Evolutionary conservation across 2,113 vertebrate species (phyloP).

Genomic region (Cygnus atratus): DNA sequence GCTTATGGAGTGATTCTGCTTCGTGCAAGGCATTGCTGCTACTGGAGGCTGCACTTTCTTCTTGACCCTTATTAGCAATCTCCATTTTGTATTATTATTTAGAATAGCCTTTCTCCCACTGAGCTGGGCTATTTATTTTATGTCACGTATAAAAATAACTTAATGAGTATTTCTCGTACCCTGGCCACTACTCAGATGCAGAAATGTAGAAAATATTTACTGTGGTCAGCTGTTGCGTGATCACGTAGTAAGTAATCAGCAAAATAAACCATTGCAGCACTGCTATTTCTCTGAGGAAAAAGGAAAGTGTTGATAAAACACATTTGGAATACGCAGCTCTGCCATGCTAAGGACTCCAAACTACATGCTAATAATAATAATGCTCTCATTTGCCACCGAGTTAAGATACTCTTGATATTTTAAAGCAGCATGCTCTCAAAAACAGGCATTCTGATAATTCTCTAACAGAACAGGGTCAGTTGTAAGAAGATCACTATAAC

Average conservation of each 20-base stretch:
- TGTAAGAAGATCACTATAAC: not conserved
- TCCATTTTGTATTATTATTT: not conserved
- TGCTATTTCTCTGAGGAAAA: not conserved
- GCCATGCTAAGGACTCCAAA: not conserved
- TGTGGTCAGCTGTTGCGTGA: not conserved
- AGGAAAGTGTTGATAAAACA: not conserved
- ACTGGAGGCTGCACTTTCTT: not conserved
- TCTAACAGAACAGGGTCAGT: not conserved
- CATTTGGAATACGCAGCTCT: not conserved
- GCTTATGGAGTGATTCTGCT: not conserved
- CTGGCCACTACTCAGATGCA: not conserved
- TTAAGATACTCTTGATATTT: constrained; percentile 3
- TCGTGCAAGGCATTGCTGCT: not conserved
- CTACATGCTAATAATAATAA: constrained; percentile 2
- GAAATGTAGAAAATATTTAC: not conserved
- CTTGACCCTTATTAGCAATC: constrained; percentile 10
- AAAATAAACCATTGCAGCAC: not conserved
- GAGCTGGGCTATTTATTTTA: not conserved
- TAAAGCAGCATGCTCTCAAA: not conserved
- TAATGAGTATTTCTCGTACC: not conserved
- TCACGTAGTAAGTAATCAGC: not conserved
- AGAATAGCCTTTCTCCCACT: not conserved
- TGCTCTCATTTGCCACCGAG: not conserved
- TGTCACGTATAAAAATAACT: not conserved
- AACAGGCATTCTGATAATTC: not conserved